Base-by-base conservation (phyloP, 2,888 invertebrate species). In the Pardosa pseudoannulata region DNA sequence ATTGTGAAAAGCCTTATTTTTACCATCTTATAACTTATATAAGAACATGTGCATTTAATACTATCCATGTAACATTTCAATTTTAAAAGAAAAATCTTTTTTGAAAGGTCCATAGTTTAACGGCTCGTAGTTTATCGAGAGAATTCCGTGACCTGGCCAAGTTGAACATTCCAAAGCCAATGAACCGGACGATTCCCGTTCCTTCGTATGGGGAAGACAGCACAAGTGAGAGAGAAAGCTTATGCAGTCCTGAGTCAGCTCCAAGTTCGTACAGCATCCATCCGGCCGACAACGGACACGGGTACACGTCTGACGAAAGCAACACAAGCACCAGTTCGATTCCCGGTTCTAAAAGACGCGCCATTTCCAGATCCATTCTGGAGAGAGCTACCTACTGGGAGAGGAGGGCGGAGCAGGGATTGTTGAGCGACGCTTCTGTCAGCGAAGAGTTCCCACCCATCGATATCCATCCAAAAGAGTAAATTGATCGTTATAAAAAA, bases 121-220 rank as follows among this genome's bases (percentile, higher is more conserved):
- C 96, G 41, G 96, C 96, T 7, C 93, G 96, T 89, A 96, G 95
- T 90, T 93, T 96, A 83, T 95, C 96, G 2, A 94, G 93, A 89
- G 94, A 95, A 91, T 95, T 96, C 90, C 93, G 95, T 67, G 95
- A 95, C 89, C 93, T 89, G 23, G 89, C 90, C 29, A 89, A 89
- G 28, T 89, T 90, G 29, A 78, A 89, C 31, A 72, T 72, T 87
- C 88, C 89, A 9, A 88, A 88, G 27, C 88, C 89, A 16, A 90
- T 90, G 82, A 90, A 89, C 73, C 89, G 90, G 41, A 89, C 90
- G 31, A 89, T 90, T 32, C 79, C 74, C 23, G 87, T 87, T 29
- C 65, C 76, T 28, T 50, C 68, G 0, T 65, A 72, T 2, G 9
- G 62, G 41, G 85, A 85, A 6, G 67, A 72, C 16, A 56, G 56